These are phyloP conservation scores for Bucorvus abyssinicus DNA, from an alignment of 2,797 vertebrate species.

Conservation along the genomic window DNA sequence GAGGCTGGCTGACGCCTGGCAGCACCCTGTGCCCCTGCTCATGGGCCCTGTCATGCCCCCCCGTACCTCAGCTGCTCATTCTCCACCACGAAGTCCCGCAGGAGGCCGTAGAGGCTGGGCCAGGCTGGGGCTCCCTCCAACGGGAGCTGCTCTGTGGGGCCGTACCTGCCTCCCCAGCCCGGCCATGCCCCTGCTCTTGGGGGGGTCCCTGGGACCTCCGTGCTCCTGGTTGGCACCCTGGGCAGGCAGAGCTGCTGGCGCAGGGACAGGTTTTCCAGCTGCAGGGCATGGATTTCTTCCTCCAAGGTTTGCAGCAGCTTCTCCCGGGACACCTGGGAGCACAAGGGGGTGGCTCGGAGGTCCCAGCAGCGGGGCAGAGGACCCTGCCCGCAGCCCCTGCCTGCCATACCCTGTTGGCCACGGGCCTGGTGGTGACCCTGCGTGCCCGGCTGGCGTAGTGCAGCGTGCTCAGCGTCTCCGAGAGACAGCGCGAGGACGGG, in stretches of 20 bases:
- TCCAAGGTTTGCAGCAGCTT: slow-evolving; percentile 64
- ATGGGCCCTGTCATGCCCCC: background rate
- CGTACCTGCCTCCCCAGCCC: background rate
- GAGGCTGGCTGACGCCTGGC: background rate
- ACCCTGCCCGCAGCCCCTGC: background rate
- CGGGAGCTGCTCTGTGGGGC: background rate
- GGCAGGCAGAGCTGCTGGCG: slow-evolving; percentile 64
- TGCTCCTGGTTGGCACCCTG: background rate
- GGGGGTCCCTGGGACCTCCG: background rate
- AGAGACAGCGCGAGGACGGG: slow-evolving; percentile 70
- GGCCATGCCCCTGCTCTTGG: background rate
- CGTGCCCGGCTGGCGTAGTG: slow-evolving; percentile 75
- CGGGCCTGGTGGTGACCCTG: slow-evolving; percentile 70
- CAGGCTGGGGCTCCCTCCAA: slow-evolving; percentile 19
- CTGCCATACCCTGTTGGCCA: slow-evolving; percentile 60
- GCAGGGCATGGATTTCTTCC: slow-evolving; percentile 60
- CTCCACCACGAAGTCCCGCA: slow-evolving; percentile 75
- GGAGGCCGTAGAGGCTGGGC: slow-evolving; percentile 70
- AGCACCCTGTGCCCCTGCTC: background rate
- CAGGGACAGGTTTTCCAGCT: slow-evolving; percentile 70
- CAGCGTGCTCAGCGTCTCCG: slow-evolving; percentile 77
- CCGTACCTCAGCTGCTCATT: slow-evolving; percentile 72
- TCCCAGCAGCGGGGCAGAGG: background rate
- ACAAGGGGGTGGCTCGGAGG: background rate
- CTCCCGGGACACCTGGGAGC: slow-evolving; percentile 15